Percentiles rank a stretch among this genome's conserved stretches.
phyloP scores from a whole-genome alignment of 2,888 invertebrate genomes.

The Drosophila atroscutellata region DNA sequence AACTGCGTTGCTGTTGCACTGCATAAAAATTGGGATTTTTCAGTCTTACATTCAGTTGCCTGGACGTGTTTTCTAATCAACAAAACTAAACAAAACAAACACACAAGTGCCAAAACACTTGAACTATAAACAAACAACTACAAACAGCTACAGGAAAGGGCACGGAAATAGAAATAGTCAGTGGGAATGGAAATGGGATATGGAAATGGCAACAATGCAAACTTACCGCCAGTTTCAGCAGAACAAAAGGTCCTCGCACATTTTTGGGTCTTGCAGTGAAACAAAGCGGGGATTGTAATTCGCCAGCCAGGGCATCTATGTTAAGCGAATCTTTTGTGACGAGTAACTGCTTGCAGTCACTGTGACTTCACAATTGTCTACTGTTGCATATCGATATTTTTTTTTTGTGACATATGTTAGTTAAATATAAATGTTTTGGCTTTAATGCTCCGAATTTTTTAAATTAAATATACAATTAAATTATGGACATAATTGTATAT shows the following conservation, averaged over 20 bases:
- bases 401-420: not conserved
- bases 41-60: slow-evolving; percentile 5
- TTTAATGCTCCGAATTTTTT: not conserved
- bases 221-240: slow-evolving; percentile 57
- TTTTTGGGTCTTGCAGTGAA: slow-evolving; percentile 40
- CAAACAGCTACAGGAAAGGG: slow-evolving; percentile 49
- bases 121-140: slow-evolving; percentile 70
- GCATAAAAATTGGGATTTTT: slow-evolving; percentile 24
- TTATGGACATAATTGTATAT: not conserved
- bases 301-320: slow-evolving; percentile 8
- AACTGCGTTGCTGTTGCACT: slow-evolving; percentile 16
- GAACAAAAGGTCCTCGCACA: slow-evolving; percentile 54
- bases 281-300: slow-evolving; percentile 41
- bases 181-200: slow-evolving; percentile 40
- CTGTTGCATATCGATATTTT: not conserved
- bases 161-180: slow-evolving; percentile 26
- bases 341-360: slow-evolving; percentile 21
- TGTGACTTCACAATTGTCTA: slow-evolving; percentile 7
- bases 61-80: slow-evolving; percentile 67
- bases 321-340: slow-evolving; percentile 7
- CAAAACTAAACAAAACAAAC: slow-evolving; percentile 66
- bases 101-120: slow-evolving; percentile 68
- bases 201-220: slow-evolving; percentile 69
- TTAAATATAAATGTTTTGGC: not conserved
- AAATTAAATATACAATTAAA: not conserved